A percentile compares a stretch with the other conserved stretches of the same genome.
phyloP scores from a whole-genome alignment of 2,888 invertebrate genomes.

The Parascotia fuliginaria region DNA sequence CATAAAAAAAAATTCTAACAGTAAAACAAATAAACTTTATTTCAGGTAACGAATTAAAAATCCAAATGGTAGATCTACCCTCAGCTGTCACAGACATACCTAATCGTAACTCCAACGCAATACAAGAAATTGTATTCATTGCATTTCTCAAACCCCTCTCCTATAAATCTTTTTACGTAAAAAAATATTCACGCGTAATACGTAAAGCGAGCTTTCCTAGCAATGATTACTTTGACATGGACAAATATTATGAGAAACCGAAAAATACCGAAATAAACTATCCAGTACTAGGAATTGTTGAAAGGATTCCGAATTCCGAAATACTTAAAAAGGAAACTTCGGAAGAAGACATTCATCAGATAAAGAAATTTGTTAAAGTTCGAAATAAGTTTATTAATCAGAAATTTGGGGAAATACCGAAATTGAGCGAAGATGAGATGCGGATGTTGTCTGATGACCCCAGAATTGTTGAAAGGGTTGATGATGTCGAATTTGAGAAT shows the following conservation, averaged over 20 bases:
- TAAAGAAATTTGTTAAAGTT: too few species aligned
- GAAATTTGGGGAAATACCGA: constrained; percentile 44
- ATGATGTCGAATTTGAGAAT: constrained; percentile 68
- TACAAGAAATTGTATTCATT: constrained; percentile 90
- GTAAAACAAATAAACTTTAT: constrained; percentile 5
- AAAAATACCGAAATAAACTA: too few species aligned
- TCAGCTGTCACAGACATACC: constrained; percentile 80
- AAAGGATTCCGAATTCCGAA: too few species aligned
- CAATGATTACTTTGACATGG: constrained; percentile 1
- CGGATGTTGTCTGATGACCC: constrained; percentile 72
- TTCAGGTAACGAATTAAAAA: constrained; percentile 83
- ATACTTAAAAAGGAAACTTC: too few species aligned
- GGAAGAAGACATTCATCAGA: too few species aligned
- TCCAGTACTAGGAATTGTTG: too few species aligned
- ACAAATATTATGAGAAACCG: constrained; percentile 8
- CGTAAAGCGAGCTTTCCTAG: constrained; percentile 43
- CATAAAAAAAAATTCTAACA: too few species aligned
- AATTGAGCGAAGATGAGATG: constrained; percentile 61
- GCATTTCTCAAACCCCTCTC: constrained; percentile 88
- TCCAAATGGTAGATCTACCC: constrained; percentile 88
- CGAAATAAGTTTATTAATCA: neutral
- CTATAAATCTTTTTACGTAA: constrained; percentile 87
- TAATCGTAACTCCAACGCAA: constrained; percentile 87
- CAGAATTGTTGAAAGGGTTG: constrained; percentile 50
- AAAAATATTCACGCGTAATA: constrained; percentile 40